Percentiles rank a stretch among this genome's conserved stretches.
These are phyloP conservation scores for Gandaritis pyraliata DNA, from an alignment of 2,888 invertebrate genomes.

Conservation along the genomic window DNA sequence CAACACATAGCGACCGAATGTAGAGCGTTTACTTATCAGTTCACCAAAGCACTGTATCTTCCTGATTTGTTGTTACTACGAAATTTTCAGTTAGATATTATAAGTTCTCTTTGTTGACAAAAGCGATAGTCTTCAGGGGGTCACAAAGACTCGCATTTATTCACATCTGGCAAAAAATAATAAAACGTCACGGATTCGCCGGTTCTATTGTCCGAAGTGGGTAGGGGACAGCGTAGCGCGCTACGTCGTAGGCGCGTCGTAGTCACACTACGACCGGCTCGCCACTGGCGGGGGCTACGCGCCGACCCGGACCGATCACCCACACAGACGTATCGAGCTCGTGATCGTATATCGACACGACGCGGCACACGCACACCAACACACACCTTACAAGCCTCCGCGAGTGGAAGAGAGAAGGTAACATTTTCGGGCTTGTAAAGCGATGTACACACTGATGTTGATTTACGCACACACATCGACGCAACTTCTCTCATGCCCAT, in stretches of 20 bases:
- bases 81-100: conserved; percentile 40
- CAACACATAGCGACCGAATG: conserved; percentile 51
- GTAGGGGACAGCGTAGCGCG: conserved; percentile 51
- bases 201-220: conserved; percentile 70
- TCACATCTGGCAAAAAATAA: conserved; percentile 75
- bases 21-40: conserved; percentile 54
- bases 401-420: conserved; percentile 76
- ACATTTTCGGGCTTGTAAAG: conserved; percentile 77
- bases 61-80: conserved; percentile 56
- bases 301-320: conserved; percentile 74
- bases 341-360: conserved; percentile 53
- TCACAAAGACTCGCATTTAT: conserved; percentile 70
- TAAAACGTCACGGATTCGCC: conserved; percentile 72
- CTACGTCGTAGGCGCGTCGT: conserved; percentile 79
- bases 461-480: conserved; percentile 71
- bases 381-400: conserved; percentile 59
- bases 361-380: conserved; percentile 62
- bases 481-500: conserved; percentile 59
- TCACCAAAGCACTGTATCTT: conserved; percentile 58
- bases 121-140: conserved; percentile 58
- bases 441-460: conserved; percentile 74
- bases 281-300: conserved; percentile 81
- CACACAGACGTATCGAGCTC: conserved; percentile 66
- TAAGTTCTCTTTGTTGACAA: conserved; percentile 17
- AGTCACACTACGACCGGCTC: conserved; percentile 72